A percentile compares a stretch with the other conserved stretches of the same genome.
Conservation (phyloP, 2,888 invertebrate species). For the Synergus laeviventris region DNA sequence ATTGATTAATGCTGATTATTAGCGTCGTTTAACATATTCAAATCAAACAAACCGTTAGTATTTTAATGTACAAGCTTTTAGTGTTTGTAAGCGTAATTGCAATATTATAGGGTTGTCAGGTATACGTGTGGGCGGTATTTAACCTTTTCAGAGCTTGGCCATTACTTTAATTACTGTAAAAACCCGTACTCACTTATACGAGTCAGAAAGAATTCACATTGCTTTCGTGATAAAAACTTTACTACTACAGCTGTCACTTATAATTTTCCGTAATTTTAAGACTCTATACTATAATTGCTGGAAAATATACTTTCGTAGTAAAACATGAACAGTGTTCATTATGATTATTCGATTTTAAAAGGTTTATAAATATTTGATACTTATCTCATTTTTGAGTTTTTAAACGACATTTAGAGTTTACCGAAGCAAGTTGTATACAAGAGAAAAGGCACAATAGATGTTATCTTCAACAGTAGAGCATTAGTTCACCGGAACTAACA, state of each 20-base stretch:
- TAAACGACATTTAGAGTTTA: background rate
- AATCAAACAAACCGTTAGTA: constrained; percentile 63
- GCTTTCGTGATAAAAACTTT: constrained; percentile 47
- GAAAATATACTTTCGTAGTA: background rate
- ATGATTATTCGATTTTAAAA: no score
- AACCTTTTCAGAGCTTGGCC: constrained; percentile 59
- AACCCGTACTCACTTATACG: constrained; percentile 58
- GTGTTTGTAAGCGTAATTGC: constrained; percentile 66
- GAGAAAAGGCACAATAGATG: background rate
- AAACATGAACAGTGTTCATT: background rate
- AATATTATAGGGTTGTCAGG: constrained; percentile 62
- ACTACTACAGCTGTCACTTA: background rate
- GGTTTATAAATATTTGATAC: background rate
- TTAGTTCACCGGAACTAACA: constrained; percentile 71
- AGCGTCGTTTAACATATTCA: constrained; percentile 50
- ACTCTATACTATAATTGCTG: background rate
- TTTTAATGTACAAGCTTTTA: constrained; percentile 66
- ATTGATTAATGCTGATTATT: background rate
- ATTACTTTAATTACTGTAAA: constrained; percentile 68
- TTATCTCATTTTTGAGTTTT: background rate
- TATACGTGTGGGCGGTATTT: constrained; percentile 54
- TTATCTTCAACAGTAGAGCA: constrained; percentile 70
- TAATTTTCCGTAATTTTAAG: background rate
- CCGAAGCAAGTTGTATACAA: background rate
- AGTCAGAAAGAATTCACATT: constrained; percentile 3